phyloP scores from a whole-genome alignment of 1,140 invertebrate genomes.

The Frieseomelitta varia region DNA sequence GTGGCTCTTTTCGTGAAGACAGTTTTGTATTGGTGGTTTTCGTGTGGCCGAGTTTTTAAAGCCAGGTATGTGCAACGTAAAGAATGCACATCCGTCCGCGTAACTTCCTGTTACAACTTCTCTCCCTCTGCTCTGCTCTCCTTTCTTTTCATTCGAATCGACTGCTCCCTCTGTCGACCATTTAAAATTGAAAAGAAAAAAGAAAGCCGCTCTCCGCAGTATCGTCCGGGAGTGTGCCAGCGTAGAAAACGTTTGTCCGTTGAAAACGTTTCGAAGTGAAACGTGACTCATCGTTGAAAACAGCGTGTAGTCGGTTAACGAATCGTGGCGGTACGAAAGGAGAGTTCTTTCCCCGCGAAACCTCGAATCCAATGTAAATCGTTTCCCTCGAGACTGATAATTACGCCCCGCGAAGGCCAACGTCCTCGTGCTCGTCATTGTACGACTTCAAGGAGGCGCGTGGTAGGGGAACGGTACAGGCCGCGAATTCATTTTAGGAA shows the following conservation, averaged over 20 bases:
- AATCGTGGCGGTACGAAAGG: background rate
- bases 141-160: constrained; percentile 1
- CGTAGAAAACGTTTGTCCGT: too few species aligned
- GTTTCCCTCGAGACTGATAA: constrained; percentile 46
- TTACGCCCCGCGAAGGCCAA: constrained; percentile 50
- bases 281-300: background rate
- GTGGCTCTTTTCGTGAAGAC: background rate
- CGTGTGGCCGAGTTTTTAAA: constrained; percentile 23
- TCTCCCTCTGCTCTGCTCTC: constrained; percentile 24
- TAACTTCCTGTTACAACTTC: constrained; percentile 54
- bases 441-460: constrained; percentile 43
- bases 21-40: constrained; percentile 37
- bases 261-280: background rate
- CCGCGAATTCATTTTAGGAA: constrained; percentile 60
- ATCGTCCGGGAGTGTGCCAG: too few species aligned
- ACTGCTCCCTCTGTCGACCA: background rate
- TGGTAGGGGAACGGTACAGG: constrained; percentile 45
- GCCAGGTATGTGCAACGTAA: constrained; percentile 39
- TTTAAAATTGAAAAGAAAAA: background rate
- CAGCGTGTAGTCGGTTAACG: background rate
- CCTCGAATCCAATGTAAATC: constrained; percentile 41
- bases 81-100: constrained; percentile 38
- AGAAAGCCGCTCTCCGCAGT: too few species aligned
- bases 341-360: constrained; percentile 3
- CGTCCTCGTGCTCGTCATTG: constrained; percentile 53